Base-by-base conservation (phyloP, 2,888 invertebrate genomes). In the Heliconius ethilla region DNA sequence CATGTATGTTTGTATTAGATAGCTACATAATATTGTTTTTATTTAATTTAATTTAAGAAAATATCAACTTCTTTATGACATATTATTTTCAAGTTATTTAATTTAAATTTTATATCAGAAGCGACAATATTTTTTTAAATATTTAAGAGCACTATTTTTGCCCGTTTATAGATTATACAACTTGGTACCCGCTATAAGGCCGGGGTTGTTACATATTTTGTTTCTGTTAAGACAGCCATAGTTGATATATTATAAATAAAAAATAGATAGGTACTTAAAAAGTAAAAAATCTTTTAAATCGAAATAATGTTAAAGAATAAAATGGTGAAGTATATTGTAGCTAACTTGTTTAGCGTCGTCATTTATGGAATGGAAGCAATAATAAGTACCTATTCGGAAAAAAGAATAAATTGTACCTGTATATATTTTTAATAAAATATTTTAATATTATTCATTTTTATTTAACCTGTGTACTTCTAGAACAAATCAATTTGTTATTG, bases 361-460 rank as follows among this genome's bases (percentile, higher is more conserved):
- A 22, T 70, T 63, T 78, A 77, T 79, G 79, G 81, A 59, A 78
- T 83, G 83, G 81, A 87, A 90, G 90, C 90, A 90, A 90, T 90
- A 89, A 86, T 78, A 82, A 62, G 78, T 76, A 79, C 70, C 75
- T 84, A 82, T 83, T 82, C 79, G 79, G 82, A 82, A 82, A 83
- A 83, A 75, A 82, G 84, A 82, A 84, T 84, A 86, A 86, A 88
- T 85, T 85, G 84, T 85, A 85, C 86, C 84, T 87, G 87, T 90
- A 88, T 90, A 89, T 91, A 90, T 92, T 91, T 92, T 91, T 89
- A 90, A 88, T 90, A 91, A 84, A 91, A 90, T 89, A 88, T 84
- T 69, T 79, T 51, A 79, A 75, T 77, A 70, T 45, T 55, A 74
- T 40, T 45, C 6, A 15, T 74, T 77, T 51, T 80, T 62, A 75